Evolutionary conservation across 2,797 vertebrate species (phyloP), one percentile per base, ranked within the genome.

Genomic region (Eutrigla gurnardus): DNA sequence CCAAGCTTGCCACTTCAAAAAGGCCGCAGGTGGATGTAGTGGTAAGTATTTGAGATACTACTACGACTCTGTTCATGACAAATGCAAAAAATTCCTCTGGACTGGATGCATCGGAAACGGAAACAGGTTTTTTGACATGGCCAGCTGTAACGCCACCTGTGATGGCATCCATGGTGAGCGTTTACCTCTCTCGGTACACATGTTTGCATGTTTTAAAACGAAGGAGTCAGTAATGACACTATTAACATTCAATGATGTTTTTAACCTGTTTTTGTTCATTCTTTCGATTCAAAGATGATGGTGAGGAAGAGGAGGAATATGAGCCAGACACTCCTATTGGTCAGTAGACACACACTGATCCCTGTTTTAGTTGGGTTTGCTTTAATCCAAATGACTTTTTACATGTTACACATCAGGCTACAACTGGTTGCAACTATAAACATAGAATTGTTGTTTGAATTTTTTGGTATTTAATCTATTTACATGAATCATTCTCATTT

Each of bases 291-390:
- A 33, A 54, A 95, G 94, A 85, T 70, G 64, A 83, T 0, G 45
- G 84, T 4, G 70, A 58, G 0, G 70, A 49, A 0, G 2, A 0
- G 0, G 92, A 93, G 42, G 94, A 94, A 0, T 53, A 61, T 0
- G 94, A 94, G 60, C 37, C 88, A 6, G 93, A 94, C 86, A 93
- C 94, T 39, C 93, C 93, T 45, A 66, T 93, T 61, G 93, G 95
- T 95, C 60, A 88, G 90, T 76, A 50, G 13, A 72, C 3, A 77
- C 62, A 47, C 4, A 64, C 10, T 52, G 40, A 68, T 63, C 3
- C 2, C 4, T 39, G 17, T 59, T 64, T 66, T 46, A 6, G 6
- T 15, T 18, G 47, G 10, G 2, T 50, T 25, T 52, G 1, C 25
- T 50, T 18, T 3, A 52, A 12, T 50, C 18, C 9, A 50, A 53